phyloP scores from a whole-genome alignment of 64 coral and sea anemone genomes.

The Catalaphyllia jardinei region DNA sequence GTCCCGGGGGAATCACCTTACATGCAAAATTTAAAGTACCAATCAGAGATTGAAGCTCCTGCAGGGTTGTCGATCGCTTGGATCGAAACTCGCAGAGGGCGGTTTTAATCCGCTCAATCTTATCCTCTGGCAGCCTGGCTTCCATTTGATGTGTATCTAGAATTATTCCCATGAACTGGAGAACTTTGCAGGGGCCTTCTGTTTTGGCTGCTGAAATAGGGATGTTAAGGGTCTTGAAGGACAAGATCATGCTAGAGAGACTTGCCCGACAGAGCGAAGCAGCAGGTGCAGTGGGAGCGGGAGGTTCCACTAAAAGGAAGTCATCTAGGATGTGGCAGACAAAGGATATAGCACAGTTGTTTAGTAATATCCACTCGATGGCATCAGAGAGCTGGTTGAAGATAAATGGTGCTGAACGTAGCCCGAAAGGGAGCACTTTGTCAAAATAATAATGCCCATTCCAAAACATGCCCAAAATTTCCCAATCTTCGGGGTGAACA shows the following conservation, averaged over 20 bases:
- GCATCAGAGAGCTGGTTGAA: slow-evolving; percentile 46
- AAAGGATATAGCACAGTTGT: slow-evolving; percentile 45
- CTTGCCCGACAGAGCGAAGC: slow-evolving; percentile 34
- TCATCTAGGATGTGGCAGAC: slow-evolving; percentile 65
- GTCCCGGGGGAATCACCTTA: slow-evolving; percentile 16
- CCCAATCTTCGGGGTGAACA: background rate
- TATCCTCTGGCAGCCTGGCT: slow-evolving; percentile 13
- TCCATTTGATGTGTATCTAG: background rate
- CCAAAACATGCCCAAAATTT: slow-evolving; percentile 35
- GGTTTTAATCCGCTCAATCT: slow-evolving; percentile 3
- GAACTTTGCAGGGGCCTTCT: slow-evolving; percentile 15
- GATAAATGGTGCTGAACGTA: slow-evolving; percentile 14
- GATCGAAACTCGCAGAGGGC: background rate
- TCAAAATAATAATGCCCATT: slow-evolving; percentile 23
- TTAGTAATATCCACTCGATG: slow-evolving; percentile 41
- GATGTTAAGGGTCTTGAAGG: slow-evolving; percentile 19
- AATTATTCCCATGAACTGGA: slow-evolving; percentile 47
- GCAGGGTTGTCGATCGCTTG: background rate
- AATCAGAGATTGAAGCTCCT: background rate
- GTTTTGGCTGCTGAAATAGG: slow-evolving; percentile 7
- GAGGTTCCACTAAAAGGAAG: slow-evolving; percentile 38
- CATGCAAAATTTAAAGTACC: slow-evolving; percentile 44
- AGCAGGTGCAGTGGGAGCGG: background rate
- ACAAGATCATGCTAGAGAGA: slow-evolving; percentile 2
- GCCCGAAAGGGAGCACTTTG: slow-evolving; percentile 41